Evolutionary conservation across 2,797 vertebrate species (phyloP).

Genomic region (Okamejei kenojei): DNA sequence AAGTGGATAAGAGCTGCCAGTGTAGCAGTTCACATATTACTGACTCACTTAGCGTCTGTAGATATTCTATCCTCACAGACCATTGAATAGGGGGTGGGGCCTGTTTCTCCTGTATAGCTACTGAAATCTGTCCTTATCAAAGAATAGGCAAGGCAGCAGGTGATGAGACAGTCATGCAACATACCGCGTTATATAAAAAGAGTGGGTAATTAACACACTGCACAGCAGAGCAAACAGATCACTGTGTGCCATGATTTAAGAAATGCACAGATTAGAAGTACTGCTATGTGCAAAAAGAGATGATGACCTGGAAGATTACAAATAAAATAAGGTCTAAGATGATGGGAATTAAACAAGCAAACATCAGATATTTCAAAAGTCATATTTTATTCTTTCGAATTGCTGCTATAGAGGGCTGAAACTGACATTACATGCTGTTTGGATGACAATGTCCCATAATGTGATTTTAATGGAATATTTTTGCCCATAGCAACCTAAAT

Average conservation of each 20-base stretch:
- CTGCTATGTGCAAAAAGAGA: not conserved
- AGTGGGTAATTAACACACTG: slow-evolving; percentile 45
- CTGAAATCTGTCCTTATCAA: slow-evolving; percentile 52
- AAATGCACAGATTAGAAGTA: not conserved
- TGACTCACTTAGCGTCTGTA: slow-evolving; percentile 60
- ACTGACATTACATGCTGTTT: not conserved
- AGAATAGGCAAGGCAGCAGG: slow-evolving; percentile 64
- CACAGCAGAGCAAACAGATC: not conserved
- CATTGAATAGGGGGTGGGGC: slow-evolving; percentile 71
- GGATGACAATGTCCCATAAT: not conserved
- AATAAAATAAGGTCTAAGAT: not conserved
- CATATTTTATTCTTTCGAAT: not conserved
- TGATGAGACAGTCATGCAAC: slow-evolving; percentile 49
- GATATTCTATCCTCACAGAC: slow-evolving; percentile 68
- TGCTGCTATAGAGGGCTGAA: not conserved
- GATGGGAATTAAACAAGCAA: not conserved
- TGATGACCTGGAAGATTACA: not conserved
- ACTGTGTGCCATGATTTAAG: not conserved
- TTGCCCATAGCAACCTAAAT: not conserved
- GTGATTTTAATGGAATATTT: not conserved
- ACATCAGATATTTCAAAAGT: not conserved
- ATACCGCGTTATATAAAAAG: slow-evolving; percentile 46
- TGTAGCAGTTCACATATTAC: slow-evolving; percentile 45
- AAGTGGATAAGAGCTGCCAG: slow-evolving; percentile 48
- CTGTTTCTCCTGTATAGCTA: slow-evolving; percentile 52